Evolutionary conservation across 2,888 invertebrate genomes (phyloP), one percentile per base, ranked within the genome.

Genomic region (Catocala sponsa): DNA sequence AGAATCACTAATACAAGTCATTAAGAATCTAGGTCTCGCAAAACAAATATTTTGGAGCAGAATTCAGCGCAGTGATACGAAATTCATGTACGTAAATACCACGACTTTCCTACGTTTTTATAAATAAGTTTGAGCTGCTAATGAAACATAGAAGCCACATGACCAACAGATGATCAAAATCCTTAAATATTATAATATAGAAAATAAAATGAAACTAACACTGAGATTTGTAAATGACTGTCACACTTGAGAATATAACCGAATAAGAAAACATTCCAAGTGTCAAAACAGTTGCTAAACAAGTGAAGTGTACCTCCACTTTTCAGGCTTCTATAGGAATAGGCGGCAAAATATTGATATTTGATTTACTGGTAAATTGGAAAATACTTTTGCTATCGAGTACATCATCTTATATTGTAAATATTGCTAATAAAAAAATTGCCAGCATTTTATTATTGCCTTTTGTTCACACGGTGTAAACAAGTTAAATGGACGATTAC

Each of bases 1-100:
- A 59, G 44, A 68, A 70, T 60, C 53, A 72, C 59, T 52, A 59
- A 67, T 67, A 74, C 55, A 68, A 57, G 59, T 66, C 65, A 49
- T 56, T 62, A 70, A 59, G 55, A 67, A 68, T 75, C 52, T 63
- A 67, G 58, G 57, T 60, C 67, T 56, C 59, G 58, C 68, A 64
- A 62, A 59, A 62, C 41, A 53, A 53, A 48, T 15, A 59, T 48
- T 56, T 50, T 62, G 55, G 56, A 62, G 58, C 61, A 47, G 25
- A 55, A 46, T 54, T 49, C 46, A 53, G 59, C 52, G 48, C 48
- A 59, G 59, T 74, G 49, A 59, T 50, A 42, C 9, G 25, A 65
- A 43, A 63, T 44, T 59, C 12, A 48, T 67, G 59, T 74, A 63
- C 63, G 55, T 49, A 51, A 25, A 13, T 15, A 9, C 5, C 25